These are phyloP conservation scores for Thamnophis sirtalis DNA, from an alignment of 2,113 vertebrate species.

Conservation along the genomic window DNA sequence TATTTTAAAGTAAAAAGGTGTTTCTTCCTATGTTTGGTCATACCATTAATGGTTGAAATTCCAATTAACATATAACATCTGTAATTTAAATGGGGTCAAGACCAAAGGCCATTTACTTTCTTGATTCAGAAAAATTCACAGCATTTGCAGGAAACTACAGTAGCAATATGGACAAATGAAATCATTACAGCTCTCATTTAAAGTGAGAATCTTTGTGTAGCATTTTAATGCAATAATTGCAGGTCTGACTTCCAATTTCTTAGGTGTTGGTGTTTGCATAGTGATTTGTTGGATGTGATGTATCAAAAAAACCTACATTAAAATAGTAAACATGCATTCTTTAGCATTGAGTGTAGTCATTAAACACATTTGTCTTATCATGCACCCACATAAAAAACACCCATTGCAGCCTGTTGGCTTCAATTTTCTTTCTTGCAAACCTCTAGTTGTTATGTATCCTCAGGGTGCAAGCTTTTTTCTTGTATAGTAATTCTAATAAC, in stretches of 20 bases:
- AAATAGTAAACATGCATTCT: not conserved
- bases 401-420: not conserved
- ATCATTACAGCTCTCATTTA: not conserved
- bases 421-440: not conserved
- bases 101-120: not conserved
- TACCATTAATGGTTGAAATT: not conserved
- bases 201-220: not conserved
- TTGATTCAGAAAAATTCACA: not conserved
- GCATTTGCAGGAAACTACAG: not conserved
- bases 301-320: not conserved
- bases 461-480: not conserved
- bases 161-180: not conserved
- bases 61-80: not conserved
- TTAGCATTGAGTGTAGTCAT: not conserved
- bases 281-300: not conserved
- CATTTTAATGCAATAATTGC: not conserved
- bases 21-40: not conserved
- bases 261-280: not conserved
- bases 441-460: not conserved
- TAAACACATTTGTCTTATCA: not conserved
- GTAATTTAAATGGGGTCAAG: not conserved
- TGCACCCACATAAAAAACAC: not conserved
- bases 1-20: not conserved
- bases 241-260: not conserved
- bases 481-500: slow-evolving; percentile 2